phyloP scores from a whole-genome alignment of 2,113 vertebrate species.

The Agapornis roseicollis region DNA sequence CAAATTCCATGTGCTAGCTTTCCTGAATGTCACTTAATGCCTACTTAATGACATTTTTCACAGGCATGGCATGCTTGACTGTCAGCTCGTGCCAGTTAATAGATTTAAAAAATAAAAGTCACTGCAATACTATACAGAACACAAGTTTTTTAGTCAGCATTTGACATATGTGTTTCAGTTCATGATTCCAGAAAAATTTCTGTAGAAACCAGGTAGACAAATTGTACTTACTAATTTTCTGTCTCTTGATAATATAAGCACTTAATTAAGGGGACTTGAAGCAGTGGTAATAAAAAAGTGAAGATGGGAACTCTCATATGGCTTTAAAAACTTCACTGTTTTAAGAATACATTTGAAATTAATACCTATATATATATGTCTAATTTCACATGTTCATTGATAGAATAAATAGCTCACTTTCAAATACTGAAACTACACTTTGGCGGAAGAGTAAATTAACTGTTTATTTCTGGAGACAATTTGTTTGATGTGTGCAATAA shows the following conservation, averaged over 20 bases:
- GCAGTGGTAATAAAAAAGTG: background rate
- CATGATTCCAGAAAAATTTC: background rate
- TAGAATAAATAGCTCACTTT: constrained; percentile 15
- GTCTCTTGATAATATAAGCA: background rate
- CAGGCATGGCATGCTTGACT: background rate
- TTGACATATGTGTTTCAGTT: background rate
- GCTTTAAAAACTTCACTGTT: background rate
- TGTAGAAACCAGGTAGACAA: background rate
- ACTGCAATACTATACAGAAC: background rate
- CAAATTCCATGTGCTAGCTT: background rate
- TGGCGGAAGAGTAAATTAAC: constrained; percentile 22
- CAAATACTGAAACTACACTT: constrained; percentile 47
- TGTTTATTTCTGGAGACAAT: constrained; percentile 48
- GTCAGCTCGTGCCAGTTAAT: background rate
- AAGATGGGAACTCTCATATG: background rate
- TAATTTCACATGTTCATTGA: background rate
- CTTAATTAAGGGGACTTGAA: constrained; percentile 8
- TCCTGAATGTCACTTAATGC: background rate
- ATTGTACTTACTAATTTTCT: background rate
- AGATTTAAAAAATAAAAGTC: background rate
- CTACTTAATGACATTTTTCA: background rate
- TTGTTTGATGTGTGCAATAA: constrained; percentile 28
- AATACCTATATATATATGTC: background rate
- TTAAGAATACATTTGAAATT: background rate
- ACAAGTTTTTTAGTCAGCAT: background rate